Evolutionary conservation across 2,797 vertebrate genomes (phyloP), one percentile per base, ranked within the genome.

Genomic region (Craterocephalus amniculus): DNA sequence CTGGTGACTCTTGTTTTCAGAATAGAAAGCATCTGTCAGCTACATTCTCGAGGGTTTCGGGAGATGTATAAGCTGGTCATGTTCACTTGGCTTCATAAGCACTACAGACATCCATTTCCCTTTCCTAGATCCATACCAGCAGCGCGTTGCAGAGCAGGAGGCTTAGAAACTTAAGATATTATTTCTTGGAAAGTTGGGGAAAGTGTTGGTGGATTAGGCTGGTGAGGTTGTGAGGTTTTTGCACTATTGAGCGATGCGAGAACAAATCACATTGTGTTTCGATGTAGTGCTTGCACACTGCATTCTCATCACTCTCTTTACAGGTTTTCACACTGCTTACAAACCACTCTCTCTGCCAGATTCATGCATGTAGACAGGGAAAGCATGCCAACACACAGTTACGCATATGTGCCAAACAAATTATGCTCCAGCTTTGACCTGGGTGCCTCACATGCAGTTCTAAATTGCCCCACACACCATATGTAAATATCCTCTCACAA

Each of bases 101-200:
- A 51, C 75, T 66, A 67, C 71, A 80, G 80, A 82, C 88, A 90
- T 88, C 84, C 73, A 84, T 85, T 90, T 86, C 80, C 65, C 68
- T 52, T 72, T 63, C 55, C 52, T 36, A 83, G 86, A 89, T 81
- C 84, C 72, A 71, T 82, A 81, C 78, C 80, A 70, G 63, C 61
- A 68, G 70, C 73, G 76, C 72, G 48, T 68, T 76, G 67, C 68
- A 43, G 63, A 70, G 63, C 6, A 24, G 70, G 74, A 38, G 79
- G 83, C 76, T 89, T 86, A 85, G 70, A 81, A 88, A 88, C 71
- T 78, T 85, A 75, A 83, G 82, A 88, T 85, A 80, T 84, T 81
- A 81, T 83, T 84, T 82, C 60, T 65, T 51, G 35, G 83, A 78
- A 88, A 83, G 72, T 86, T 88, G 57, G 14, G 64, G 56, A 71